Evolutionary conservation across 2,113 vertebrate species (phyloP).

Genomic region (Leucoraja erinaceus): DNA sequence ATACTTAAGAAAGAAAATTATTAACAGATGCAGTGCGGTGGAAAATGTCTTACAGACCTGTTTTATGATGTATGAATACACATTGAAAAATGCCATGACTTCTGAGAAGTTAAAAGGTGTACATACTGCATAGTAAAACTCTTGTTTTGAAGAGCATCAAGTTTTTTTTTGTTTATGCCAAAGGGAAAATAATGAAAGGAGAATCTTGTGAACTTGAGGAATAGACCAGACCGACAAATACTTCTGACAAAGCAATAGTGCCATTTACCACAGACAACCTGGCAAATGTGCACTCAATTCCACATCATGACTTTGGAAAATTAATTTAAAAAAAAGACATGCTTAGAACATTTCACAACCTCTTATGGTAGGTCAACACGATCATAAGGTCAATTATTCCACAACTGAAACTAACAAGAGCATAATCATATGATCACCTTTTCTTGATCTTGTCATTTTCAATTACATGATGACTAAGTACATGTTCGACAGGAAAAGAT

Average conservation of each 20-base stretch:
- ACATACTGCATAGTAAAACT: not conserved
- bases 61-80: not conserved
- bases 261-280: not conserved
- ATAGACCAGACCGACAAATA: not conserved
- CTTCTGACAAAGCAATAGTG: not conserved
- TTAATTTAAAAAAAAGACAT: not conserved
- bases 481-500: not conserved
- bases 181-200: conserved; percentile 8
- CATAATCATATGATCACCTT: not conserved
- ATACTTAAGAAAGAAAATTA: conserved; percentile 24
- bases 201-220: not conserved
- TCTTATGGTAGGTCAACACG: not conserved
- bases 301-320: not conserved
- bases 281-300: not conserved
- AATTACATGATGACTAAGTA: conserved; percentile 9
- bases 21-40: conserved; percentile 9
- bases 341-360: not conserved
- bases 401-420: conserved; percentile 7
- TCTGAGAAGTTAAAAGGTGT: not conserved
- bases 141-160: not conserved
- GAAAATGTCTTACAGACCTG: not conserved
- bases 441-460: conserved; percentile 14
- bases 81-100: not conserved
- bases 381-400: conserved; percentile 28
- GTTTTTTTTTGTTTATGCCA: not conserved